phyloP scores from a whole-genome alignment of 2,888 invertebrate genomes.

The Temnothorax ravouxi region DNA sequence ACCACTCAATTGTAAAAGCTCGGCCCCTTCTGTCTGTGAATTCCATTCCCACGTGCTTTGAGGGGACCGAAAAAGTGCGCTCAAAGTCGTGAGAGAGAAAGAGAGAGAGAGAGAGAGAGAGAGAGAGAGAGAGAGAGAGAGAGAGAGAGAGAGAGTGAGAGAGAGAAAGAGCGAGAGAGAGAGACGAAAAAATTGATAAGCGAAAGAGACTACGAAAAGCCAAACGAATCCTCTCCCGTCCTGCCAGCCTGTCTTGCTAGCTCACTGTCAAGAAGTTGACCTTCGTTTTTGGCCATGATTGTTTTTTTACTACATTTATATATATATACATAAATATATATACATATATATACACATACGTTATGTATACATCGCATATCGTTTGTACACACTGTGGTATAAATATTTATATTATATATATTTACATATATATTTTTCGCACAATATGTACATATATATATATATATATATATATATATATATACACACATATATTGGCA shows the following conservation, averaged over 20 bases:
- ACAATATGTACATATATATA: conserved; percentile 71
- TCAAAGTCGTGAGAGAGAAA: conserved; percentile 46
- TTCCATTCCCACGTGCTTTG: conserved; percentile 55
- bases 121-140: conserved; percentile 26
- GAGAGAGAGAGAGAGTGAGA: conserved; percentile 48
- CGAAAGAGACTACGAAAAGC: conserved; percentile 48
- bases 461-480: conserved; percentile 69
- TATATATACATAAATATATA: conserved; percentile 74
- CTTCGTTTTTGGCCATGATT: conserved; percentile 97
- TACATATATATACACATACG: conserved; percentile 73
- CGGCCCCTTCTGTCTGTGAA: conserved; percentile 51
- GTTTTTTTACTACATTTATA: conserved; percentile 88
- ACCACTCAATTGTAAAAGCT: conserved; percentile 34
- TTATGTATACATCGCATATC: conserved; percentile 62
- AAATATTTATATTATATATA: conserved; percentile 69
- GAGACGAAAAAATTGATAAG: conserved; percentile 40
- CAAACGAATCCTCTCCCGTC: conserved; percentile 66
- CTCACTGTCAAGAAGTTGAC: conserved; percentile 96
- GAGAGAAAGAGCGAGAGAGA: conserved; percentile 52
- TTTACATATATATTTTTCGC: conserved; percentile 68
- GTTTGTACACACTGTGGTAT: conserved; percentile 55
- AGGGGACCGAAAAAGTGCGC: conserved; percentile 40
- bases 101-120: conserved; percentile 2
- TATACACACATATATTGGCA: conserved; percentile 68
- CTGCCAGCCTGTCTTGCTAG: conserved; percentile 85